Evolutionary conservation across 2,113 vertebrate species (phyloP).

Genomic region (Pangasianodon hypophthalmus): DNA sequence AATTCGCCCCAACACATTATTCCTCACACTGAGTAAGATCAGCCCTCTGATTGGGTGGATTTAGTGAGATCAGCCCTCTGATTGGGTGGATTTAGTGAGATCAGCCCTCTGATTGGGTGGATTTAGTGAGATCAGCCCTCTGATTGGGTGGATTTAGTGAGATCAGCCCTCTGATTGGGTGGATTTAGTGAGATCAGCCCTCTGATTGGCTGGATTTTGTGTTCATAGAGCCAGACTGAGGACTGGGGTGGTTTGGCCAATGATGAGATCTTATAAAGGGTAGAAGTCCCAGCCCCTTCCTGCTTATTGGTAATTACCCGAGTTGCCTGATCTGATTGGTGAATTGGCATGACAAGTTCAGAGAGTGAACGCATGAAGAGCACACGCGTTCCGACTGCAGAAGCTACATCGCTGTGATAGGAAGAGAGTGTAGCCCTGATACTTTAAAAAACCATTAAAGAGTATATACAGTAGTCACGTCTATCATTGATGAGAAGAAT

Average conservation of each 20-base stretch:
- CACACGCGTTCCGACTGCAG: conserved; percentile 27
- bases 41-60: not conserved
- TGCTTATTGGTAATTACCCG: conserved; percentile 86
- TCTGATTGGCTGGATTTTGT: conserved; percentile 81
- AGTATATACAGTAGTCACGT: not conserved
- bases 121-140: not conserved
- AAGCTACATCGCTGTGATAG: conserved; percentile 18
- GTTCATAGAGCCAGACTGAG: conserved; percentile 93
- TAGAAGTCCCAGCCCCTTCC: conserved; percentile 74
- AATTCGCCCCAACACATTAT: not conserved
- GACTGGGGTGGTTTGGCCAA: conserved; percentile 95
- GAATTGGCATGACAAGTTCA: conserved; percentile 83
- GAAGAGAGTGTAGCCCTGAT: not conserved
- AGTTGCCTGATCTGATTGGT: conserved; percentile 76
- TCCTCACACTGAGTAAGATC: not conserved
- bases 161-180: not conserved
- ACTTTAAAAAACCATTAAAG: not conserved
- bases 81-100: conserved; percentile 79
- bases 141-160: not conserved
- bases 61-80: conserved; percentile 43
- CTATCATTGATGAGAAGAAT: not conserved
- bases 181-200: not conserved
- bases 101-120: not conserved
- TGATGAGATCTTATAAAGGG: conserved; percentile 93
- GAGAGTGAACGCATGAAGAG: conserved; percentile 59